Percentiles rank a stretch among this genome's conserved stretches.
phyloP scores from a whole-genome alignment of 2,113 vertebrate species.

The Periophthalmus modestus region DNA sequence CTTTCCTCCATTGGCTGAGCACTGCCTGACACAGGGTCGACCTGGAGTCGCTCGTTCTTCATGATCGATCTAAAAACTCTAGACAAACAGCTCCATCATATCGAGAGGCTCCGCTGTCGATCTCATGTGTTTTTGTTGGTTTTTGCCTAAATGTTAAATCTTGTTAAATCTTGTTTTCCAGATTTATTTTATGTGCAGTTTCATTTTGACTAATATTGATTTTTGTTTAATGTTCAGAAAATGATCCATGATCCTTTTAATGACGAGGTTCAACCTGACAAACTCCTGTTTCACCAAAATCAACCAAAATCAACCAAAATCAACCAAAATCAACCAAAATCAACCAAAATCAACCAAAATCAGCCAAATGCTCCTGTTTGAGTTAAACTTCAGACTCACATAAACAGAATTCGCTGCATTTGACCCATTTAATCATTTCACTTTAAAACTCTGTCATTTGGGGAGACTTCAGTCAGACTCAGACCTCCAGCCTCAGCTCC shows the following conservation, averaged over 20 bases:
- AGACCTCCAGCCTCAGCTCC: no score
- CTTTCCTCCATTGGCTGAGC: constrained; percentile 72
- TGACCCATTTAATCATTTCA: no score
- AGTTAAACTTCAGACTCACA: no score
- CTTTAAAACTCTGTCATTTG: no score
- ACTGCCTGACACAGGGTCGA: constrained; percentile 73
- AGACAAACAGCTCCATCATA: constrained; percentile 73
- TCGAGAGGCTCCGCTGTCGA: no score
- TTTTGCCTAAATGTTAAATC: not conserved
- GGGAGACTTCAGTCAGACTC: no score
- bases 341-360: no score
- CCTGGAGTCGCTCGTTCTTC: constrained; percentile 63
- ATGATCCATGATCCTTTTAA: not conserved
- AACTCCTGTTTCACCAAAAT: not conserved
- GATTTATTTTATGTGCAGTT: not conserved
- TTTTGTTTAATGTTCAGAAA: not conserved
- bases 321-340: no score
- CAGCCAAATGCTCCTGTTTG: no score
- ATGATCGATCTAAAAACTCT: constrained; percentile 58
- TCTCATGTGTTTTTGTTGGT: not conserved
- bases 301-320: no score
- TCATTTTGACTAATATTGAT: not conserved
- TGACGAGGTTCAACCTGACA: not conserved
- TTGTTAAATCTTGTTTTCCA: not conserved
- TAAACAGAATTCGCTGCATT: no score